Evolutionary conservation across 2,113 vertebrate genomes (phyloP), one percentile per base, ranked within the genome.

Genomic region (Myiagra hebetior): DNA sequence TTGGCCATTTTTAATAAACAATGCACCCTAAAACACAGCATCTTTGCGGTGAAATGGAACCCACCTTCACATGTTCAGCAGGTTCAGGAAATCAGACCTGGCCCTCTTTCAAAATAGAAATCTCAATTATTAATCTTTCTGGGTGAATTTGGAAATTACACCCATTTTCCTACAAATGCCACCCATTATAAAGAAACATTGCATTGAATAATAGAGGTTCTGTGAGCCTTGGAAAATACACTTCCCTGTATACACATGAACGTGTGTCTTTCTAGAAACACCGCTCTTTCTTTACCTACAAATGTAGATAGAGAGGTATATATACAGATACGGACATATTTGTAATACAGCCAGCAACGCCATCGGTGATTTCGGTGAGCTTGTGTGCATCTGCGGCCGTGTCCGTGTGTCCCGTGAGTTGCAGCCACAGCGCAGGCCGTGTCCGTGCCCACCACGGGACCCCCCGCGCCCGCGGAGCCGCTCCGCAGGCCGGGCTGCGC

Each of bases 1-100:
- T 64, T 76, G 83, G 49, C 56, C 60, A 15, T 91, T 62, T 92
- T 92, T 79, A 65, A 83, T 85, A 53, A 33, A 39, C 37, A 68
- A 19, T 41, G 50, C 23, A 23, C 42, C 31, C 59, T 80, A 53
- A 85, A 89, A 31, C 49, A 16, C 64, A 56, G 49, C 35, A 42
- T 64, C 59, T 74, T 86, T 90, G 27, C 5, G 5, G 35, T 35
- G 60, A 79, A 91, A 73, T 6, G 3, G 79, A 86, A 30, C 23
- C 23, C 67, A 86, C 56, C 44, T 70, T 35, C 7, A 21, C 20
- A 47, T 12, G 3, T 74, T 59, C 60, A 74, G 67, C 75, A 70
- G 89, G 59, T 47, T 76, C 33, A 63, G 78, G 30, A 83, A 93
- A 85, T 60, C 41, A n/a, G 13, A 35, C 52, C 50, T 76, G 49